Conservation (phyloP, 2,113 vertebrate species). For the Dendrocopos noguchii region DNA sequence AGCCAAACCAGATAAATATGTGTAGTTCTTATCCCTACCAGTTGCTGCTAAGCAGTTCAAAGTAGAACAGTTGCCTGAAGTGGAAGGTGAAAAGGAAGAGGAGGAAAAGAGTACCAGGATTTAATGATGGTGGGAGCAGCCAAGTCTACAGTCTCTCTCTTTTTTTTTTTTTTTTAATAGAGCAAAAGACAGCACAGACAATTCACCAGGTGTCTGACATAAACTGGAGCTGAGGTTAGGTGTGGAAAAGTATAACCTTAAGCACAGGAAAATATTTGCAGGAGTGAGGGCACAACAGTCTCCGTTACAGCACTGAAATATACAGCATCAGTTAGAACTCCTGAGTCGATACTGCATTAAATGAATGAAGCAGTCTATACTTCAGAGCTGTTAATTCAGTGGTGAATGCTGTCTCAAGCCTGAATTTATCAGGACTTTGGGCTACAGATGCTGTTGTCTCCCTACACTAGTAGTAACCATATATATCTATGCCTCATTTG, state of each 20-base stretch:
- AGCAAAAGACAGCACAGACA: not conserved
- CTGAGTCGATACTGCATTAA: not conserved
- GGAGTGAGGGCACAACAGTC: not conserved
- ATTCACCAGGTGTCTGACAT: not conserved
- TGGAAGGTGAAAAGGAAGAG: not conserved
- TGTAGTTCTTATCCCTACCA: not conserved
- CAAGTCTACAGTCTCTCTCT: not conserved
- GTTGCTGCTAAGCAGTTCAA: rapidly evolving
- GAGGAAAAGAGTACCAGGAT: not conserved
- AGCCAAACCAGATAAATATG: not conserved
- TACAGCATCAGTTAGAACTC: not conserved
- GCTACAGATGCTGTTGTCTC: not conserved
- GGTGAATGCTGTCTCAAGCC: not conserved
- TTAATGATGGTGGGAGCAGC: not conserved
- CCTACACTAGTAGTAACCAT: rapidly evolving
- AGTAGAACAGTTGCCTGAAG: not conserved
- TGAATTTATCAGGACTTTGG: not conserved
- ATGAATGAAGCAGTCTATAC: not conserved
- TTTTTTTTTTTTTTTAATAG: not conserved
- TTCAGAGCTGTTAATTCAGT: not conserved
- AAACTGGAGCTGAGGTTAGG: not conserved
- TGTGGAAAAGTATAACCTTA: not conserved
- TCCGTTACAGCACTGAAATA: rapidly evolving
- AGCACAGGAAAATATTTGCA: not conserved
- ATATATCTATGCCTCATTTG: no score